Conservation (phyloP, 2,888 invertebrate species). For the Abrostola triplasia region DNA sequence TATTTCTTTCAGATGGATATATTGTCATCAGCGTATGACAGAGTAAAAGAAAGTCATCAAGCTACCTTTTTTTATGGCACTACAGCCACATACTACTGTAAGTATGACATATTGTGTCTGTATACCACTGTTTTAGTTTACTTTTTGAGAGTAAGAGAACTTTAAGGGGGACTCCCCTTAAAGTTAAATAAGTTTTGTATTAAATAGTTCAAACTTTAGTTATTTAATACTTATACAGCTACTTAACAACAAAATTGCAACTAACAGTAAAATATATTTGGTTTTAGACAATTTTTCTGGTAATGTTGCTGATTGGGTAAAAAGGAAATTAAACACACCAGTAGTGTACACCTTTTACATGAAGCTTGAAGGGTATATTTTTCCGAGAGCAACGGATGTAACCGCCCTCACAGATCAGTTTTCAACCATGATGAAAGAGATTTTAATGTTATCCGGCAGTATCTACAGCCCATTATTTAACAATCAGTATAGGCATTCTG, state of each 20-base stretch:
- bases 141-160: no score
- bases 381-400: slow-evolving; percentile 66
- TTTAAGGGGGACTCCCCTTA: no score
- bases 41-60: slow-evolving; percentile 62
- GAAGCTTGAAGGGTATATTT: slow-evolving; percentile 60
- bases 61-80: slow-evolving; percentile 69
- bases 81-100: slow-evolving; percentile 71
- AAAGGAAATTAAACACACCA: slow-evolving; percentile 76
- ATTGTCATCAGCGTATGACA: slow-evolving; percentile 64
- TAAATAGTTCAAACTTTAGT: no score
- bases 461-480: slow-evolving; percentile 79
- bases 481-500: slow-evolving; percentile 33
- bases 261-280: not conserved
- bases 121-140: no score
- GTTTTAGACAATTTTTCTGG: slow-evolving; percentile 73
- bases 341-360: slow-evolving; percentile 76
- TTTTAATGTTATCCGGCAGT: slow-evolving; percentile 68
- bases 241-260: no score
- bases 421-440: slow-evolving; percentile 68
- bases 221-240: no score
- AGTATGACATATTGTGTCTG: slow-evolving; percentile 48
- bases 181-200: no score
- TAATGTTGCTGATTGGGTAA: slow-evolving; percentile 82
- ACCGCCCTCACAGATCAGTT: slow-evolving; percentile 64
- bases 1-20: slow-evolving; percentile 72